Evolutionary conservation across 2,888 invertebrate genomes (phyloP), one percentile per base, ranked within the genome.

Genomic region (Eupithecia subfuscata): DNA sequence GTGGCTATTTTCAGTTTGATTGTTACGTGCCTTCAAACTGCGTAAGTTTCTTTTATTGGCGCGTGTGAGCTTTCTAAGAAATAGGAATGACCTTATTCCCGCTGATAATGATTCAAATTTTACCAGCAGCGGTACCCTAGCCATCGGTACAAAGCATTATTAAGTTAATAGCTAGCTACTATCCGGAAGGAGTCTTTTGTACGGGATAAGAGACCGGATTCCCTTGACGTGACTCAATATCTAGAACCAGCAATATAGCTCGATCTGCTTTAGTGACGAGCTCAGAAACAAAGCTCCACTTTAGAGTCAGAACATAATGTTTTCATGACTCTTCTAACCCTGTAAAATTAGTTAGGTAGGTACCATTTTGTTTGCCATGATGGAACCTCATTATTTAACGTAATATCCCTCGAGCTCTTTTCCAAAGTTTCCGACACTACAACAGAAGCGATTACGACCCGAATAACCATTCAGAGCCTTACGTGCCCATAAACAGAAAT

Each of bases 1-100:
- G 56, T 16, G 70, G 78, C 77, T 79, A 79, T 79, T 81, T 79
- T 73, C 75, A 79, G 75, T 78, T 79, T 75, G 75, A 78, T 79
- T 77, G 78, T 78, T 80, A 75, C 77, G 77, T 70, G 76, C 75
- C 74, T 75, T 79, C 22, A 68, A 74, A 78, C 72, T 77, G 76
- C 73, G 81, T 74, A 78, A 69, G 75, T 79, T 76, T 73, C 0
- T 73, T 78, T 81, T 80, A 76, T 76, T 71, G 74, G 75, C 69
- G 73, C 77, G 73, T 70, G 76, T 52, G 56, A 75, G 68, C 74
- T 72, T 73, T 76, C 22, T 2, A 45, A 45, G 45, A 71, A 71
- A 72, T 74, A 72, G 65, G 18, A 72, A 67, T 70, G 72, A 60
- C 69, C 72, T 63, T 64, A 74, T 73, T 70, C 72, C 40, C 60